Conservation (phyloP, 2,888 invertebrate species). For the Heliothis peltigera region DNA sequence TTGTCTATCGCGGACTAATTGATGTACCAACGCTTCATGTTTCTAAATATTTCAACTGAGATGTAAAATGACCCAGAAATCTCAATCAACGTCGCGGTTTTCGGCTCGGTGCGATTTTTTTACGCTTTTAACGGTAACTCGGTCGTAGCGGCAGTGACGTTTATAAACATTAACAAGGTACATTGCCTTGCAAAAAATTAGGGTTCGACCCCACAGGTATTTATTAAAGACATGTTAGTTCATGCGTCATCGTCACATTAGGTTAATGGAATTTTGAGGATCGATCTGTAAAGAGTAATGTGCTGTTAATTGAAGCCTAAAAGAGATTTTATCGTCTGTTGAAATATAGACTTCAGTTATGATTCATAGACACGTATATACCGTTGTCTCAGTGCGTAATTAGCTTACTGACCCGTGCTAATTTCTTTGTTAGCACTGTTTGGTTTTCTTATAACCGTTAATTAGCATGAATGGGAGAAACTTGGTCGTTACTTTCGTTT, state of each 20-base stretch:
- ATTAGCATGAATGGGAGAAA: conserved; percentile 49
- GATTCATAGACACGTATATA: conserved; percentile 44
- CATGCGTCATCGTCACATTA: conserved; percentile 30
- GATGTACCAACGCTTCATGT: conserved; percentile 17
- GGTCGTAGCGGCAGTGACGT: conserved; percentile 20
- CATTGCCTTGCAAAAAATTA: conserved; percentile 19
- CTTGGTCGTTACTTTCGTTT: conserved; percentile 36
- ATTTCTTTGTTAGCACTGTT: conserved; percentile 51
- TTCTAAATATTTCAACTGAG: conserved; percentile 32
- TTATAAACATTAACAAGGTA: conserved; percentile 29
- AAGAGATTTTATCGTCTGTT: conserved; percentile 6
- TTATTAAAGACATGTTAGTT: conserved; percentile 25
- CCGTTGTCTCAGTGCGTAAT: conserved; percentile 52
- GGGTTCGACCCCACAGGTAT: conserved; percentile 3
- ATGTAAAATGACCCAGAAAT: conserved; percentile 56
- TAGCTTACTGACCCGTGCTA: conserved; percentile 44
- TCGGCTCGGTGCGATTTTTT: conserved; percentile 41
- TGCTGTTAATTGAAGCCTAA: conserved; percentile 25
- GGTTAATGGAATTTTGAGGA: conserved; percentile 13
- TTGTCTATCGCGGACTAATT: conserved; percentile 25
- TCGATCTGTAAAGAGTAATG: conserved; percentile 37
- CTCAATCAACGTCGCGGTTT: conserved; percentile 52
- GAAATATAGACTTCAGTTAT: conserved; percentile 28
- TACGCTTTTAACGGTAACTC: conserved; percentile 51
- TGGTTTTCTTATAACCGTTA: conserved; percentile 40